phyloP scores from a whole-genome alignment of 2,888 invertebrate genomes.

The Apotomis betuletana region DNA sequence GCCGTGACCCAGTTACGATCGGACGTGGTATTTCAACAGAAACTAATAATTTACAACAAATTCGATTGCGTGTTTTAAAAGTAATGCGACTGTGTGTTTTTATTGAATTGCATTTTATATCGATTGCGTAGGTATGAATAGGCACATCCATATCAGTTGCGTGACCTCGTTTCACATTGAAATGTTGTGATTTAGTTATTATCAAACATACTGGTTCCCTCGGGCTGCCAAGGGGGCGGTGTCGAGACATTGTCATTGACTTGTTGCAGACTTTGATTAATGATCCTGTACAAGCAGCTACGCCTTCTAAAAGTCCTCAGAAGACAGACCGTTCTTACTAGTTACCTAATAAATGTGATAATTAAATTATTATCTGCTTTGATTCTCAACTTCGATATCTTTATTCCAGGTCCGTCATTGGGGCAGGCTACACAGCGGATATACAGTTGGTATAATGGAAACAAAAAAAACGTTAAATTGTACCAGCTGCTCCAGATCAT shows the following conservation, averaged over 20 bases:
- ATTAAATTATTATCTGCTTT: too few species aligned
- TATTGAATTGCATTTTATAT: constrained; percentile 30
- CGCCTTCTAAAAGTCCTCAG: neutral
- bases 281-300: neutral
- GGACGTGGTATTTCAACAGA: constrained; percentile 12
- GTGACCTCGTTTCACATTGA: constrained; percentile 29
- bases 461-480: too few species aligned
- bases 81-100: constrained; percentile 24
- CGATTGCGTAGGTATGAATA: constrained; percentile 26
- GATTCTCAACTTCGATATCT: too few species aligned
- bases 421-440: too few species aligned
- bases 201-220: constrained; percentile 14
- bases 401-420: too few species aligned
- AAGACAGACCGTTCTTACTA: neutral
- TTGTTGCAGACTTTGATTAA: constrained; percentile 1
- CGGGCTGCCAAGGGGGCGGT: constrained; percentile 30
- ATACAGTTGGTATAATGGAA: too few species aligned
- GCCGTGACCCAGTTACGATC: constrained; percentile 45
- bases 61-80: constrained; percentile 4
- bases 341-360: too few species aligned
- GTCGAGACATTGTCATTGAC: constrained; percentile 5
- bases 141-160: constrained; percentile 31
- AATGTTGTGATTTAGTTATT: constrained; percentile 27
- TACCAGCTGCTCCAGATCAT: constrained; percentile 93
- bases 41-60: constrained; percentile 12